A percentile compares a stretch with the other conserved stretches of the same genome.
These are phyloP conservation scores for Acanthurus leucopareius DNA, from an alignment of 2,797 vertebrate species.

Conservation along the genomic window DNA sequence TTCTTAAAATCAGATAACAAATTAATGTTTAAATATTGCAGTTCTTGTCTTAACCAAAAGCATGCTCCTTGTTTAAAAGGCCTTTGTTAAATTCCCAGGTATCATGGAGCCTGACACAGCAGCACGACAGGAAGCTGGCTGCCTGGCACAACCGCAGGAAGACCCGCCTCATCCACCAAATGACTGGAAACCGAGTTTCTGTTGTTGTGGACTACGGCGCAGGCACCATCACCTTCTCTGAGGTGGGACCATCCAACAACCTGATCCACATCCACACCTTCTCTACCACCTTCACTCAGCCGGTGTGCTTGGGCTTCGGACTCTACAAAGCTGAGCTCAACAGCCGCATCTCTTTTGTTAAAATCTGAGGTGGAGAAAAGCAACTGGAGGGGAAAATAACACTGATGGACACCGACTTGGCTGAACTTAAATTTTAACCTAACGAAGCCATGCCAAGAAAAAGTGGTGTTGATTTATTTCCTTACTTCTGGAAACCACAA, in stretches of 20 bases:
- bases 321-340: conserved; percentile 85
- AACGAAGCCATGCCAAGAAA: not conserved
- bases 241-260: conserved; percentile 72
- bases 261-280: conserved; percentile 82
- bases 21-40: not conserved
- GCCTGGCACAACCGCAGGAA: conserved; percentile 86
- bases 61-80: too few relatives aligned
- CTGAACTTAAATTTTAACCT: not conserved
- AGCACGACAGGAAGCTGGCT: conserved; percentile 82
- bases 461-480: conserved; percentile 8
- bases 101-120: conserved; percentile 86
- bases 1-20: not conserved
- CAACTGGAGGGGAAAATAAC: not conserved
- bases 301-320: conserved; percentile 83
- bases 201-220: conserved; percentile 79
- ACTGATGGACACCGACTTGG: not conserved
- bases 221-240: conserved; percentile 83
- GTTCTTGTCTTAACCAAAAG: not conserved
- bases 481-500: not conserved
- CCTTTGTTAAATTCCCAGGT: conserved; percentile 57
- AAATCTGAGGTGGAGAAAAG: conserved; percentile 55
- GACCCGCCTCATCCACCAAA: conserved; percentile 76
- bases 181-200: conserved; percentile 75
- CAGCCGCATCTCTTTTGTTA: conserved; percentile 77
- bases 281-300: conserved; percentile 77